phyloP scores from a whole-genome alignment of 2,113 vertebrate species.

The Menidia beryllina region DNA sequence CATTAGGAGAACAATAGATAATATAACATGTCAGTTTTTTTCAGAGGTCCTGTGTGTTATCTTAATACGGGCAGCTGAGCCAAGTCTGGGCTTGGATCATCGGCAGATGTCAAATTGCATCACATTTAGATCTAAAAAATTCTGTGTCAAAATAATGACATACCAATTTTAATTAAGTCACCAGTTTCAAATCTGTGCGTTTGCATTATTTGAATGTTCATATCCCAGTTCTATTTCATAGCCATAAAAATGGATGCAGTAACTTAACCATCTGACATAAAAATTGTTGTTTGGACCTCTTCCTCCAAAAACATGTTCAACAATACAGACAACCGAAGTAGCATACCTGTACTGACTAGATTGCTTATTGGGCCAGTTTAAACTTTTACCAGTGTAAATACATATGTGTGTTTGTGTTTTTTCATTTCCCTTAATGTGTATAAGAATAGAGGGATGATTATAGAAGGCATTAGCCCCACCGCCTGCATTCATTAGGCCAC shows the following conservation, averaged over 20 bases:
- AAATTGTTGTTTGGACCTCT: neutral
- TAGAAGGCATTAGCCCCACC: constrained; percentile 50
- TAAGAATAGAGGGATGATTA: constrained; percentile 61
- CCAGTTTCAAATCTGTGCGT: too few species aligned
- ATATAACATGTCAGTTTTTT: too few species aligned
- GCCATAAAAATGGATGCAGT: neutral
- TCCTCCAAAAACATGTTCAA: neutral
- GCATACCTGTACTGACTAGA: constrained; percentile 3
- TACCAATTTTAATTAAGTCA: too few species aligned
- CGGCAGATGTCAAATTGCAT: too few species aligned
- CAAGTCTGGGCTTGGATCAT: too few species aligned
- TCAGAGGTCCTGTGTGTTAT: too few species aligned
- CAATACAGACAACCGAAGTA: constrained; percentile 7
- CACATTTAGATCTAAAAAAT: too few species aligned
- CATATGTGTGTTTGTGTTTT: constrained; percentile 4
- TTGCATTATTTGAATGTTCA: too few species aligned
- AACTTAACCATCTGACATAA: neutral
- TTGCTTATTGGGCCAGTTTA: constrained; percentile 22
- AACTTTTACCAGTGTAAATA: constrained; percentile 20
- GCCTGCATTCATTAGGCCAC: constrained; percentile 66
- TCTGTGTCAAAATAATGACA: too few species aligned
- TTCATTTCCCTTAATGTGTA: constrained; percentile 24
- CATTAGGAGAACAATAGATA: too few species aligned
- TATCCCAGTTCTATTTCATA: too few species aligned
- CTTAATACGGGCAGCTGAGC: too few species aligned